Conservation (phyloP, 2,797 vertebrate genomes). For the Falco cherrug region DNA sequence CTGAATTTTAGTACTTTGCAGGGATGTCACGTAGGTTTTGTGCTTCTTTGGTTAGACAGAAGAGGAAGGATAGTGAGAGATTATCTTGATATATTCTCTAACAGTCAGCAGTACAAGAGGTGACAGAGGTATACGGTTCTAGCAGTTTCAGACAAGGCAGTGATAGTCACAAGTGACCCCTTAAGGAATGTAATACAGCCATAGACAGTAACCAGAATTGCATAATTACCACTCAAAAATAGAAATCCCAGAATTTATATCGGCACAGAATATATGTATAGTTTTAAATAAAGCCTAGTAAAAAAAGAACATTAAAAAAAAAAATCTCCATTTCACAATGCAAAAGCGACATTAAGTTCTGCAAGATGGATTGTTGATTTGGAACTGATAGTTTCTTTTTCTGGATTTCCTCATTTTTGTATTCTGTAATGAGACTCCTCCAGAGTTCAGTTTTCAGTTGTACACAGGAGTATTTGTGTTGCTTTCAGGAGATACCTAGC, state of each 20-base stretch:
- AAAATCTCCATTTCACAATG: neutral
- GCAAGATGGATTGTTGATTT: neutral
- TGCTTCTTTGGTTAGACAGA: neutral
- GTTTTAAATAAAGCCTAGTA: neutral
- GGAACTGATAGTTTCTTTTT: neutral
- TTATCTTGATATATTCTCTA: neutral
- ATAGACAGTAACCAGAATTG: neutral
- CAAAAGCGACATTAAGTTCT: neutral
- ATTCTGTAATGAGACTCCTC: neutral
- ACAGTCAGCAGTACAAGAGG: neutral
- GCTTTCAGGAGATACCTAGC: neutral
- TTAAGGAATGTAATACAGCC: neutral
- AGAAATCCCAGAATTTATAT: neutral
- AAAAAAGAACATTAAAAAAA: neutral
- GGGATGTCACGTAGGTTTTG: neutral
- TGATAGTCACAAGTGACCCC: neutral
- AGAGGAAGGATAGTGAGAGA: neutral
- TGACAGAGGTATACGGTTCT: neutral
- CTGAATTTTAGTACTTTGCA: neutral
- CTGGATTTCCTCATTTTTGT: neutral
- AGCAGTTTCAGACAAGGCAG: neutral
- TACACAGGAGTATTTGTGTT: neutral
- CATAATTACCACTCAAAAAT: neutral
- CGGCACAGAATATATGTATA: neutral
- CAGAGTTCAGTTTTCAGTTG: neutral